These are phyloP conservation scores for Myopa testacea DNA, from an alignment of 2,888 invertebrate species.

Conservation along the genomic window DNA sequence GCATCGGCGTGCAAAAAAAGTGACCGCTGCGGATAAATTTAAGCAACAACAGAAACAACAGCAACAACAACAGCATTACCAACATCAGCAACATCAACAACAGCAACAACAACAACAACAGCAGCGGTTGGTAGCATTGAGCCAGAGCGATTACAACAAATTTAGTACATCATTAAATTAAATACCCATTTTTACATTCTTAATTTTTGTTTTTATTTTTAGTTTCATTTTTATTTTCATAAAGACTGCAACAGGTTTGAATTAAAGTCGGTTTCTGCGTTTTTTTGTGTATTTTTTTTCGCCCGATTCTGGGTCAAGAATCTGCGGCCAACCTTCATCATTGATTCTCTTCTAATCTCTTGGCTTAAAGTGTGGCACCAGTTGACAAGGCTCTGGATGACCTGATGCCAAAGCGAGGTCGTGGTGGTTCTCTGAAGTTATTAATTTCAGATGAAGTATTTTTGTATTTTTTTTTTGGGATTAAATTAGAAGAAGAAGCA, in stretches of 20 bases:
- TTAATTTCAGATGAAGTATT: too few species aligned
- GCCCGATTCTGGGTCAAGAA: slow-evolving; percentile 14
- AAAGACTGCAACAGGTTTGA: neutral
- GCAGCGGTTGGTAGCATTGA: too few species aligned
- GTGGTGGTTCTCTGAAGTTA: too few species aligned
- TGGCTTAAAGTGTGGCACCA: neutral
- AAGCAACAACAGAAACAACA: neutral
- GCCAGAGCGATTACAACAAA: too few species aligned
- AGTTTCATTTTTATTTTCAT: too few species aligned
- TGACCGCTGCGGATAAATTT: neutral
- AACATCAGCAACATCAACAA: neutral
- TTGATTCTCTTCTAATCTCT: slow-evolving; percentile 3
- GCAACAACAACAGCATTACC: too few species aligned
- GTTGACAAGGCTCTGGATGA: neutral
- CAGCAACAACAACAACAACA: neutral
- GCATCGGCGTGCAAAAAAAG: neutral
- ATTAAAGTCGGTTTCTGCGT: neutral
- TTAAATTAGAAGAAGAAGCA: too few species aligned
- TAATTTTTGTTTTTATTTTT: too few species aligned
- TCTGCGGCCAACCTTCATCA: neutral
- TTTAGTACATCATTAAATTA: too few species aligned
- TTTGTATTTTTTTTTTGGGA: too few species aligned
- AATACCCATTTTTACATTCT: too few species aligned
- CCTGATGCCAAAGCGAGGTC: neutral
- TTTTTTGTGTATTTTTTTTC: neutral